Percentiles rank a stretch among this genome's conserved stretches.
phyloP scores from a whole-genome alignment of 2,888 invertebrate genomes.

The Siphlonurus alternatus region DNA sequence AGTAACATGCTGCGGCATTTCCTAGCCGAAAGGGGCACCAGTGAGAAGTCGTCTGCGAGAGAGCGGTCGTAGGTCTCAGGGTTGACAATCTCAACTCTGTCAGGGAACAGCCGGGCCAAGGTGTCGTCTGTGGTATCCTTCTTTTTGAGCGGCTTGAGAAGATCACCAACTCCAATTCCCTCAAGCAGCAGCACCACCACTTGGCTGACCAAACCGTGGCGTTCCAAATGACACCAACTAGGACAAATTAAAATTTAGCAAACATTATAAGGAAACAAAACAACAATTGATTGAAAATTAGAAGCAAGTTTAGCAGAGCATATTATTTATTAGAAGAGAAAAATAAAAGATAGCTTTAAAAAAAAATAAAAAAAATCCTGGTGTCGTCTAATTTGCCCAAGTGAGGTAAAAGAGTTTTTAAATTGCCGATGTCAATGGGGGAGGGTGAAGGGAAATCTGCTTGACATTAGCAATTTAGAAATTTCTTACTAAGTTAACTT shows the following conservation, averaged over 20 bases:
- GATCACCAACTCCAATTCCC: neutral
- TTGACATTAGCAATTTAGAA: too few relatives aligned
- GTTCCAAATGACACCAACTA: neutral
- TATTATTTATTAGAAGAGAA: too few relatives aligned
- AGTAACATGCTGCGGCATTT: neutral
- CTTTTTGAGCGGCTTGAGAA: neutral
- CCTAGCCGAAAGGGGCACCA: neutral
- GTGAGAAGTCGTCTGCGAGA: neutral
- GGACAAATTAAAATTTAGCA: neutral
- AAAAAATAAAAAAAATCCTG: too few relatives aligned
- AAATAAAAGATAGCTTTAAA: too few relatives aligned
- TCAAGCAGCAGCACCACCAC: neutral
- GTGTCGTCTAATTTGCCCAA: too few relatives aligned
- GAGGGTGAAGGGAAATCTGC: too few relatives aligned
- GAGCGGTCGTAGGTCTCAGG: neutral
- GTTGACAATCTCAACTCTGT: neutral
- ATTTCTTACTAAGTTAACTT: too few relatives aligned
- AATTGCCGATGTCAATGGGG: too few relatives aligned
- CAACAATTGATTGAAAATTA: too few relatives aligned
- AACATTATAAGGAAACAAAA: slow-evolving; percentile 5
- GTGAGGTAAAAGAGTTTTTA: too few relatives aligned
- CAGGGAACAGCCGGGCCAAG: neutral
- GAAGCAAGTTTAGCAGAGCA: too few relatives aligned
- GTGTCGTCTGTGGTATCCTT: neutral
- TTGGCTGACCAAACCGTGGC: neutral